Evolutionary conservation across 1,140 invertebrate genomes (phyloP), one percentile per base, ranked within the genome.

Genomic region (Diorhabda elongata): DNA sequence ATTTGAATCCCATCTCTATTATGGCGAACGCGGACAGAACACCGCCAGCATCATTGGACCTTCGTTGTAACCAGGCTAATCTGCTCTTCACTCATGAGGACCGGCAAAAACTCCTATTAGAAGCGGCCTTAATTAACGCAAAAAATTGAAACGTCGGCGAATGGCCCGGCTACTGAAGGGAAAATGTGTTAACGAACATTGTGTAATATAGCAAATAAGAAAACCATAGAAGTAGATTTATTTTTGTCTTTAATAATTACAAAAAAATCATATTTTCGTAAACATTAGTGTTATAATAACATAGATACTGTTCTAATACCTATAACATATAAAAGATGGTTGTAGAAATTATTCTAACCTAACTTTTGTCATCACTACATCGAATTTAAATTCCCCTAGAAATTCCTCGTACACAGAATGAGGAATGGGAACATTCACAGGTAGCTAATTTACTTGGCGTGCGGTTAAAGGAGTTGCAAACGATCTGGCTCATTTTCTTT

Each of bases 71-170:
- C 59, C 64, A 71, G 72, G 70, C 69, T 77, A 77, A 75, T 76
- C 74, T 75, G 73, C 74, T 76, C 73, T 76, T 77, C 74, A 74
- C 70, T 76, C 74, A 74, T 75, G 76, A 73, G 71, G 70, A 70
- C 64, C 69, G 52, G 64, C 76, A 77, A 77, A 77, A 77, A 77
- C 76, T 72, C 69, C 69, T 77, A 77, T 77, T 77, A 75, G 74
- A 77, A 67, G 68, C 65, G 73, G 74, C 71, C 76, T 77, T 77
- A 77, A 77, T 77, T 77, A 77, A 77, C 73, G 72, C 76, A 77
- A 77, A 77, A 77, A 77, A 75, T 70, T 56, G 47, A 52, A 52
- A 52, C 47, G 47, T n/a, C 47, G 47, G n/a, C 47, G 47, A 52
- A 52, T 52, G 47, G 6, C n/a, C 47, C 47, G 47, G 47, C 47